Evolutionary conservation across 1,140 invertebrate genomes (phyloP).

Genomic region (Leptinotarsa lineolata): DNA sequence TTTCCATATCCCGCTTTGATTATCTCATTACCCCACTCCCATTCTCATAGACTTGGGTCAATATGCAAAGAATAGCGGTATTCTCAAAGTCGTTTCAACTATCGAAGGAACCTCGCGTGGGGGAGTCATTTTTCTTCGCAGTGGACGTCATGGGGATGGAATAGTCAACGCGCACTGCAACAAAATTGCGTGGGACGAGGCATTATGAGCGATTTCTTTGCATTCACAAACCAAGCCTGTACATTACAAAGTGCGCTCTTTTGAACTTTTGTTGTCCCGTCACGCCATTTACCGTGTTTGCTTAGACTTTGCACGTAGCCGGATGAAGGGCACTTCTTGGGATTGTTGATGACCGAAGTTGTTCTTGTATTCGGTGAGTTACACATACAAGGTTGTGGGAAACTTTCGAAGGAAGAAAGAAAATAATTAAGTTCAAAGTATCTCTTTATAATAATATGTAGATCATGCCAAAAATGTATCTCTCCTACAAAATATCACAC

Average conservation of each 20-base stretch:
- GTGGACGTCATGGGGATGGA: slow-evolving; percentile 1
- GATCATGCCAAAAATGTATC: too few relatives aligned
- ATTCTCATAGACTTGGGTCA: neutral
- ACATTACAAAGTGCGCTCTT: neutral
- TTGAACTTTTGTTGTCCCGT: neutral
- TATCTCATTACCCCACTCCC: too few relatives aligned
- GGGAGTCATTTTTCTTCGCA: neutral
- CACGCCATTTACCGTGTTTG: slow-evolving; percentile 5
- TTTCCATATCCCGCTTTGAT: too few relatives aligned
- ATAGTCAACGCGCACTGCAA: neutral
- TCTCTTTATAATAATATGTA: too few relatives aligned
- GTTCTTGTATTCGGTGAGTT: too few relatives aligned
- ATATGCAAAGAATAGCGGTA: neutral
- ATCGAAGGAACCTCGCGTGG: neutral
- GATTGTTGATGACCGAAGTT: too few relatives aligned
- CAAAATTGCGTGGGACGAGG: slow-evolving; percentile 1
- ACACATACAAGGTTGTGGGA: too few relatives aligned
- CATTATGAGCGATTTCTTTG: slow-evolving; percentile 2
- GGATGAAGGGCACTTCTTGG: too few relatives aligned
- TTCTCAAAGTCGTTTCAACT: neutral
- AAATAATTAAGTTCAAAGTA: too few relatives aligned
- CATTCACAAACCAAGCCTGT: slow-evolving; percentile 2
- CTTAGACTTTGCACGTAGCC: neutral
- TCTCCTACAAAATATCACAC: too few relatives aligned
- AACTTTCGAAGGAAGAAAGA: too few relatives aligned